A percentile compares a stretch with the other conserved stretches of the same genome.
phyloP scores from a whole-genome alignment of 2,888 invertebrate species.

The Parascotia fuliginaria region DNA sequence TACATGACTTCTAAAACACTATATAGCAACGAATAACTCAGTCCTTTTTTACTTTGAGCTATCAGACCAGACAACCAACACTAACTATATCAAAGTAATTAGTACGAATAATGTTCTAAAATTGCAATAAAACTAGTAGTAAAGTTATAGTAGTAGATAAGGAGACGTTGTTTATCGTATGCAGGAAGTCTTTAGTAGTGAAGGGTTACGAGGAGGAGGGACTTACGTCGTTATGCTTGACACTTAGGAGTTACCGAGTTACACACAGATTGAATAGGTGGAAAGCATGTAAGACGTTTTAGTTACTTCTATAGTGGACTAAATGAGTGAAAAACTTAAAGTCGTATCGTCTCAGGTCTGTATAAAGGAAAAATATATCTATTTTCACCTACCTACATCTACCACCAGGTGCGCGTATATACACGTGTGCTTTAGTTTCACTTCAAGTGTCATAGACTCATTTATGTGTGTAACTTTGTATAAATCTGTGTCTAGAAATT shows the following conservation, averaged over 20 bases:
- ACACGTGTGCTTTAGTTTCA: too few species aligned
- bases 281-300: not conserved
- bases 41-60: too few species aligned
- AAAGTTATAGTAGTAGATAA: slow-evolving; percentile 73
- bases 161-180: slow-evolving; percentile 71
- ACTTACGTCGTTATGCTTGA: slow-evolving; percentile 66
- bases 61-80: not conserved
- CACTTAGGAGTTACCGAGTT: slow-evolving; percentile 46
- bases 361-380: too few species aligned
- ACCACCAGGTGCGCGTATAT: too few species aligned
- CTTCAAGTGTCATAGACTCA: too few species aligned
- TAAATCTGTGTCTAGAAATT: too few species aligned
- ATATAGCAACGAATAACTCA: too few species aligned
- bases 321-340: too few species aligned
- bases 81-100: slow-evolving; percentile 13
- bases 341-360: too few species aligned
- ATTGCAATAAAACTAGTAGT: slow-evolving; percentile 37
- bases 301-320: not conserved
- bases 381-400: too few species aligned
- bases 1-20: too few species aligned
- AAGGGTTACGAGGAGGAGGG: slow-evolving; percentile 43
- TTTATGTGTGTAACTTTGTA: too few species aligned
- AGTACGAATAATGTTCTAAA: slow-evolving; percentile 22
- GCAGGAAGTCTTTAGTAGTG: slow-evolving; percentile 76
- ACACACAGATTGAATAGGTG: slow-evolving; percentile 36